These are phyloP conservation scores for Corydoras sp. DNA, from an alignment of 2,113 vertebrate species.

Conservation along the genomic window DNA sequence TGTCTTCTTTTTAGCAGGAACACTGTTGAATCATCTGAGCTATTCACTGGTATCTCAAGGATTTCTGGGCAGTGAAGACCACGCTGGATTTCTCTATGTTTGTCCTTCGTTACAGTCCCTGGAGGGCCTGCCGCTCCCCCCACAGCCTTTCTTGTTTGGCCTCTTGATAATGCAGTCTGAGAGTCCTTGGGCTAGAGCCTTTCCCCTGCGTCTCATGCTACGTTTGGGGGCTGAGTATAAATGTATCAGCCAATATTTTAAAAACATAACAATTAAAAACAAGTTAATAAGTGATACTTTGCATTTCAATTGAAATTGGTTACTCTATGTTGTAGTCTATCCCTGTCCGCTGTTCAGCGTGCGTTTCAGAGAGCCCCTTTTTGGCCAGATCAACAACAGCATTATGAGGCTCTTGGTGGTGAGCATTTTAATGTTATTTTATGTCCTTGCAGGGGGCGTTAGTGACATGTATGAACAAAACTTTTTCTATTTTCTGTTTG, in stretches of 20 bases:
- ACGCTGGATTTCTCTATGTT: conserved; percentile 88
- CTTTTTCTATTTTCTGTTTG: too few species aligned
- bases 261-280: neutral
- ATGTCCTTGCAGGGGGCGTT: neutral
- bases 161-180: conserved; percentile 88
- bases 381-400: conserved; percentile 84
- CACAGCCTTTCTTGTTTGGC: conserved; percentile 81
- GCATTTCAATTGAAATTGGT: neutral
- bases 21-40: conserved; percentile 78
- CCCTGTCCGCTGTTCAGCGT: conserved; percentile 80
- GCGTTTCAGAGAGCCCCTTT: conserved; percentile 80
- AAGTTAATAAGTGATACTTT: neutral
- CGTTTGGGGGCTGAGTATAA: conserved; percentile 85
- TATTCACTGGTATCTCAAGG: conserved; percentile 75
- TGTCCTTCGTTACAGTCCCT: conserved; percentile 80
- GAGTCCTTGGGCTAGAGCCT: conserved; percentile 88
- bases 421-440: conserved; percentile 51
- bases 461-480: too few species aligned
- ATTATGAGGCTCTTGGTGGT: conserved; percentile 92
- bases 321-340: conserved; percentile 67
- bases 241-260: conserved; percentile 64
- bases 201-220: conserved; percentile 87
- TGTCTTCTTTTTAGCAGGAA: conserved; percentile 62
- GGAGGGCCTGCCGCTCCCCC: conserved; percentile 76
- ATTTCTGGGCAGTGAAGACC: conserved; percentile 79